Evolutionary conservation across 2,797 vertebrate genomes (phyloP).

Genomic region (Balearica regulorum): DNA sequence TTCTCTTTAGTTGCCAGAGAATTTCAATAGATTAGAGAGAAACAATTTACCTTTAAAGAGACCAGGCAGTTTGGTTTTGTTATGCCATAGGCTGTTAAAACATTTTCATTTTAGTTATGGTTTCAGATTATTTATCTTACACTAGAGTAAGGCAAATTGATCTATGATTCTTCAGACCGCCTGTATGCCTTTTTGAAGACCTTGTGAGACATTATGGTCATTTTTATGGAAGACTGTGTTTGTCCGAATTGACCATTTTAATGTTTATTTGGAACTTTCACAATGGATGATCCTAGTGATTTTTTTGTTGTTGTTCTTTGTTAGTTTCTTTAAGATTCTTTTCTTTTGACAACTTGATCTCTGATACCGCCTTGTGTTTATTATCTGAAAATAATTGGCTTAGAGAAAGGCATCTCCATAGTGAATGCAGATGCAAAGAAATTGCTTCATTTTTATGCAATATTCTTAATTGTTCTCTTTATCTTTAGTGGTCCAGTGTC

Average conservation of each 20-base stretch:
- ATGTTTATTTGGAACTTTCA: conserved; percentile 16
- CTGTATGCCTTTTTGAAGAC: background rate
- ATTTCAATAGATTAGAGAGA: background rate
- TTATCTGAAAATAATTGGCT: conserved; percentile 59
- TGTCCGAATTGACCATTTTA: background rate
- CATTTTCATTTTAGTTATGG: background rate
- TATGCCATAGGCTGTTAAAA: background rate
- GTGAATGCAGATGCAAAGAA: conserved; percentile 58
- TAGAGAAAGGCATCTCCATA: conserved; percentile 43
- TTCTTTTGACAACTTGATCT: conserved; percentile 56
- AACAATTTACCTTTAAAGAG: background rate
- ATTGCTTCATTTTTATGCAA: conserved; percentile 61
- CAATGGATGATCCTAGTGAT: background rate
- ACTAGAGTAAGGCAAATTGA: background rate
- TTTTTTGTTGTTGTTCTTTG: background rate
- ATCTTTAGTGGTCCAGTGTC: conserved; percentile 54
- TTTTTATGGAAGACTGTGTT: background rate
- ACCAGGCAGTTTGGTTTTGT: background rate
- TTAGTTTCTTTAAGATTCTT: conserved; percentile 11
- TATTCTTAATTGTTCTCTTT: conserved; percentile 62
- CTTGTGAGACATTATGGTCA: background rate
- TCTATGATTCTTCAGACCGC: background rate
- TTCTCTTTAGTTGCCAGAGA: background rate
- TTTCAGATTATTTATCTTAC: background rate
- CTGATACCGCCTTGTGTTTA: conserved; percentile 37